Evolutionary conservation across 2,888 invertebrate species (phyloP).

Genomic region (Xylota sylvarum): DNA sequence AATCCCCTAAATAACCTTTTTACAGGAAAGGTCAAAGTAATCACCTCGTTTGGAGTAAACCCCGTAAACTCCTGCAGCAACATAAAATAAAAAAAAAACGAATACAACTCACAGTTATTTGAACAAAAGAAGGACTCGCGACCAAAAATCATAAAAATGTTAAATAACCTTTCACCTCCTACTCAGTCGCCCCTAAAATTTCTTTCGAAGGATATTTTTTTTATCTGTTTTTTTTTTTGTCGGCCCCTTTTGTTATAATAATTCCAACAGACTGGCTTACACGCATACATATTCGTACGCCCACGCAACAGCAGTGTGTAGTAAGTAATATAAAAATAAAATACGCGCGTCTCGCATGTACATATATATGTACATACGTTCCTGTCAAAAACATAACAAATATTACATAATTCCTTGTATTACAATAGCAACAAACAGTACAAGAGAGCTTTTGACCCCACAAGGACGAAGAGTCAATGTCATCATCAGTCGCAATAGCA

Average conservation of each 20-base stretch:
- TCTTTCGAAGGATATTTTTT: constrained; percentile 22
- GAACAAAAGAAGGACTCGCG: constrained; percentile 20
- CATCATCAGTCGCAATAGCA: constrained; percentile 19
- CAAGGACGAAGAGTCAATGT: constrained; percentile 72
- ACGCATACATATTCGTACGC: constrained; percentile 3
- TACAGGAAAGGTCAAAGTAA: constrained; percentile 69
- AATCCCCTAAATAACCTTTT: constrained; percentile 64
- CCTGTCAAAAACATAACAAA: constrained; percentile 59
- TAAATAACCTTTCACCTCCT: constrained; percentile 56
- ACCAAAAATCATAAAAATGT: constrained; percentile 62
- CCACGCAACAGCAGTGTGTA: constrained; percentile 17
- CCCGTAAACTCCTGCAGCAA: constrained; percentile 10
- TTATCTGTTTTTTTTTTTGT: background rate
- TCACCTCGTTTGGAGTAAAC: constrained; percentile 54
- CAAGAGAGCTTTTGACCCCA: constrained; percentile 64
- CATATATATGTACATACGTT: constrained; percentile 34
- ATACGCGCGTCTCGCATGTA: constrained; percentile 5
- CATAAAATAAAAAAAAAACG: constrained; percentile 2
- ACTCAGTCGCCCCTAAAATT: constrained; percentile 35
- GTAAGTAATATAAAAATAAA: background rate
- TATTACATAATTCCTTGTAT: constrained; percentile 58
- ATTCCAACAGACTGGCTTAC: constrained; percentile 30
- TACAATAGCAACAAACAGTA: constrained; percentile 31
- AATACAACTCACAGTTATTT: constrained; percentile 31
- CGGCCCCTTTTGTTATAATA: constrained; percentile 37